Evolutionary conservation across 2,888 invertebrate genomes (phyloP).

Genomic region (Saturnia japonica): DNA sequence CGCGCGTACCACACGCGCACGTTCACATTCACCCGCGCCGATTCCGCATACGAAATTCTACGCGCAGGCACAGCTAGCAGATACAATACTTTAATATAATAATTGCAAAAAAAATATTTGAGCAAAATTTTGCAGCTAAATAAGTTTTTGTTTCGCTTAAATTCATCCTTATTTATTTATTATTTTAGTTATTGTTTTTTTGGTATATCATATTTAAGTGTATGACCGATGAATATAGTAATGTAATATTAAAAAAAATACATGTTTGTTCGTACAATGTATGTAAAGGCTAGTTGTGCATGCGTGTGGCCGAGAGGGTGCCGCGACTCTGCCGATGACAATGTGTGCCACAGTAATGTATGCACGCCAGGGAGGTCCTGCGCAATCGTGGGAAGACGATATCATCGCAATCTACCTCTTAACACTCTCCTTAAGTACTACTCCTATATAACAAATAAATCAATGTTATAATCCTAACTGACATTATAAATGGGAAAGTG

Average conservation of each 20-base stretch:
- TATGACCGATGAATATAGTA: background rate
- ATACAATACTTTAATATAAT: too few relatives aligned
- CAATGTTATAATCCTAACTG: too few relatives aligned
- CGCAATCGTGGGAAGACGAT: slow-evolving; percentile 67
- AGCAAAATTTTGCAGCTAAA: too few relatives aligned
- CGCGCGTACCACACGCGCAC: too few relatives aligned
- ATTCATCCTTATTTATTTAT: background rate
- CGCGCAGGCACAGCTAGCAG: too few relatives aligned
- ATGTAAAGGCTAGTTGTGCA: slow-evolving; percentile 22
- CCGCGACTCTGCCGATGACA: slow-evolving; percentile 49
- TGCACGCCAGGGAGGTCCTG: slow-evolving; percentile 77
- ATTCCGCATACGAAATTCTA: too few relatives aligned
- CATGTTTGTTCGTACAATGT: background rate
- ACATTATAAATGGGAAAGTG: too few relatives aligned
- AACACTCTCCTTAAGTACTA: background rate
- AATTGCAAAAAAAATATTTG: too few relatives aligned
- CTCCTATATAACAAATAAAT: background rate
- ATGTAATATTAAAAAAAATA: background rate
- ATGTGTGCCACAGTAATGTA: slow-evolving; percentile 70
- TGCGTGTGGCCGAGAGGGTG: slow-evolving; percentile 41
- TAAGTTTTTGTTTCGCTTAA: background rate
- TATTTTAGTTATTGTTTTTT: too few relatives aligned
- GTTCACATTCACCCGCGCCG: too few relatives aligned
- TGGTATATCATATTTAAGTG: background rate
- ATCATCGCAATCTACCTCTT: slow-evolving; percentile 41